phyloP scores from a whole-genome alignment of 2,888 invertebrate species.

The Drosophila greeni region DNA sequence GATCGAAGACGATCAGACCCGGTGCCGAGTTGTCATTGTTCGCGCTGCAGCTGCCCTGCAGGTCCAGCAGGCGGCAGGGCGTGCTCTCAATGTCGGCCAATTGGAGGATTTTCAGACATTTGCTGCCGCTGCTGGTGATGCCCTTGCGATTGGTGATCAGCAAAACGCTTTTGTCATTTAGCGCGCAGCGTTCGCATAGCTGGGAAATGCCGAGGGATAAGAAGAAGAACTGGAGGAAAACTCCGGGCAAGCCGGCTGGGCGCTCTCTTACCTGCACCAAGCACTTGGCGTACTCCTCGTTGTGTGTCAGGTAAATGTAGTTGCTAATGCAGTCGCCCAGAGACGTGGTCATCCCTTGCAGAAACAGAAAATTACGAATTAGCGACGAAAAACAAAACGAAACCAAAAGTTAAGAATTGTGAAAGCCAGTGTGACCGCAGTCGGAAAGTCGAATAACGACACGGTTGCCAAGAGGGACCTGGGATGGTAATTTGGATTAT shows the following conservation, averaged over 20 bases:
- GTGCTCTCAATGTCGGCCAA: slow-evolving; percentile 58
- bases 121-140: neutral
- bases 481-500: neutral
- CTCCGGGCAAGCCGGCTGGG: neutral
- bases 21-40: slow-evolving; percentile 27
- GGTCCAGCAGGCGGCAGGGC: slow-evolving; percentile 51
- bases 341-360: slow-evolving; percentile 19
- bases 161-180: slow-evolving; percentile 14
- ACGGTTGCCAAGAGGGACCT: neutral
- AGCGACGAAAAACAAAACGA: slow-evolving; percentile 6
- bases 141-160: slow-evolving; percentile 20
- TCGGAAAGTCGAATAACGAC: neutral
- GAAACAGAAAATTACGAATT: neutral
- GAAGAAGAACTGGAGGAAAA: neutral
- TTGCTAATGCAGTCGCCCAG: slow-evolving; percentile 22
- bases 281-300: slow-evolving; percentile 46
- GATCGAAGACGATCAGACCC: slow-evolving; percentile 61
- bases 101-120: slow-evolving; percentile 21
- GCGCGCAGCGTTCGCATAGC: slow-evolving; percentile 35
- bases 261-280: slow-evolving; percentile 45
- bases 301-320: slow-evolving; percentile 52
- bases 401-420: neutral
- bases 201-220: neutral
- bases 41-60: slow-evolving; percentile 24
- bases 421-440: slow-evolving; percentile 1